phyloP scores from a whole-genome alignment of 1,140 invertebrate genomes.

The Achroia grisella region DNA sequence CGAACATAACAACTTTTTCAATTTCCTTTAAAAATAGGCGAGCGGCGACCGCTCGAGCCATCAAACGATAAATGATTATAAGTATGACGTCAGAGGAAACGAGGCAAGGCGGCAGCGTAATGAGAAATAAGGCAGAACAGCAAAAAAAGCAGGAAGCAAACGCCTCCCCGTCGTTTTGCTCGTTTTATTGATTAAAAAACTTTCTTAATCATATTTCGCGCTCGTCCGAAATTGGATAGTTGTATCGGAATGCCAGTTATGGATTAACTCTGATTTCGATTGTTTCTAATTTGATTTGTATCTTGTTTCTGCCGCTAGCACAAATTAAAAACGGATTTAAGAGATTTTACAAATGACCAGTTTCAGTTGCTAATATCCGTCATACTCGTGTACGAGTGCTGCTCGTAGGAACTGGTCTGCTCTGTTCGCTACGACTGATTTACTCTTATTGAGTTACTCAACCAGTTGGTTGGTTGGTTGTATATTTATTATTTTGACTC shows the following conservation, averaged over 20 bases:
- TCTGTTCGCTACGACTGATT: too few relatives aligned
- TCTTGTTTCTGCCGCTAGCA: too few relatives aligned
- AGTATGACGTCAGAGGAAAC: conserved; percentile 40
- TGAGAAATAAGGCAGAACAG: conserved; percentile 40
- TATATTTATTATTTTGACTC: too few relatives aligned
- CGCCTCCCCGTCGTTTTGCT: conserved; percentile 28
- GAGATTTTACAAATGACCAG: too few relatives aligned
- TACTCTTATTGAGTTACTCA: too few relatives aligned
- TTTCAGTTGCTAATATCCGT: too few relatives aligned
- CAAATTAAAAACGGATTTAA: too few relatives aligned
- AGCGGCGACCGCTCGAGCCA: conserved; percentile 20
- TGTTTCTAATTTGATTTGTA: too few relatives aligned
- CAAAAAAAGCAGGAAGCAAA: conserved; percentile 24
- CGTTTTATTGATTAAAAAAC: conserved; percentile 65
- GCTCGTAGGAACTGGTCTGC: too few relatives aligned
- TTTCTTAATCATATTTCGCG: conserved; percentile 51
- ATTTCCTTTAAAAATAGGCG: conserved; percentile 36
- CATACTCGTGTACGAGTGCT: too few relatives aligned
- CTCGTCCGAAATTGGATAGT: not conserved
- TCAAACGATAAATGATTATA: conserved; percentile 40
- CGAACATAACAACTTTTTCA: conserved; percentile 60
- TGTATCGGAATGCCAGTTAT: not conserved
- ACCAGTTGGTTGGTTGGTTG: too few relatives aligned
- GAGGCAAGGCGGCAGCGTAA: conserved; percentile 36
- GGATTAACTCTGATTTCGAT: not conserved